Evolutionary conservation across 2,113 vertebrate species (phyloP), one percentile per base, ranked within the genome.

Genomic region (Taxidea taxus): DNA sequence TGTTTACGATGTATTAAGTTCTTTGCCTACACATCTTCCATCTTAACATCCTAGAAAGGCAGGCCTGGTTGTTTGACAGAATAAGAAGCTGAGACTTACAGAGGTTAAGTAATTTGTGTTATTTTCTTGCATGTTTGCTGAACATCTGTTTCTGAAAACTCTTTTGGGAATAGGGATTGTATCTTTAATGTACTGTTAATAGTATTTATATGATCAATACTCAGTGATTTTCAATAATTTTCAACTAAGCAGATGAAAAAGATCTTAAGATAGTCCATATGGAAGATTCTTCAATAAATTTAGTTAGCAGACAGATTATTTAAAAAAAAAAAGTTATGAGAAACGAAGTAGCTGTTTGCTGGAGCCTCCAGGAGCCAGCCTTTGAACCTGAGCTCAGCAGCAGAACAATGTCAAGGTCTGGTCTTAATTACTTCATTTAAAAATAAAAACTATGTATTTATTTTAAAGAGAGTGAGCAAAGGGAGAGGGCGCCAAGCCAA

Each of bases 121-220:
- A 84, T 62, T 96, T 92, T 81, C 31, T 87, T 94, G n/a, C 31
- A 56, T 54, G 31, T 2, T 62, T 64, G 29, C 23, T 78, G 11
- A 87, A 81, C 14, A 89, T 64, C 20, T 84, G 56, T 58, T 96
- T 88, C 64, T 78, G n/a, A 96, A 96, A 96, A 66, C 34, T 93
- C 42, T 70, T 64, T 58, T 82, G 77, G 91, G 54, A 96, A 85
- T 0, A 92, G n/a, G 34, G n/a, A 93, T 29, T 91, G 0, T 94
- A 95, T 66, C n/a, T 94, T 97, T 82, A 85, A 97, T 78, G 51
- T 81, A 81, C 37, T 92, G 77, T 92, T 96, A 90, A 75, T 90
- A 81, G 56, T 75, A 82, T 90, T 95, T 97, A 92, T 68, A 81
- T 77, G 72, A 85, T 88, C 58, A 91, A 18, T 94, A 86, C 29